Evolutionary conservation across 92 coral and sea anemone species (phyloP).

Genomic region (Heliopora coerulea): DNA sequence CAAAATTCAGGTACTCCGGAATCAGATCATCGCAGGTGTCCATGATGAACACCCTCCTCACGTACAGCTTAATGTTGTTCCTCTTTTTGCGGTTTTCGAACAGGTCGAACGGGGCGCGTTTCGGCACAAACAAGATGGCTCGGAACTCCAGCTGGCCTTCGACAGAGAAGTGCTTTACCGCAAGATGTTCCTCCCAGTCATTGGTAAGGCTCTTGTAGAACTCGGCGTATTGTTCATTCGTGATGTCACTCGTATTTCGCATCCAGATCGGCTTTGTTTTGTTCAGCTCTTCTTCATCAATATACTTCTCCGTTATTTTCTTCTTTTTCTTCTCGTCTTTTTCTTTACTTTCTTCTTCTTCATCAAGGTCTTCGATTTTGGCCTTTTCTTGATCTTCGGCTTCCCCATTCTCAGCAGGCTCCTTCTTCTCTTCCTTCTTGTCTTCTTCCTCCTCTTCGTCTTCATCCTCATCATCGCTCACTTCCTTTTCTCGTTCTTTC

Average conservation of each 20-base stretch:
- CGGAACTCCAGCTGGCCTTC: slow-evolving; percentile 98
- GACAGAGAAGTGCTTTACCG: slow-evolving; percentile 98
- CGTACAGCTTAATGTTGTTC: slow-evolving; percentile 98
- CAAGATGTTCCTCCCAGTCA: slow-evolving; percentile 99
- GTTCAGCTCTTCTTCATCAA: slow-evolving; percentile 89
- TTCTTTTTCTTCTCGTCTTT: slow-evolving; percentile 85
- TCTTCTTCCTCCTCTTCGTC: slow-evolving; percentile 45
- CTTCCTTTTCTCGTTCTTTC: slow-evolving; percentile 97
- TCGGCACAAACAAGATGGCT: slow-evolving; percentile 85
- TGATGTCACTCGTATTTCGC: slow-evolving; percentile 95
- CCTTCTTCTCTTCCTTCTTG: slow-evolving; percentile 64
- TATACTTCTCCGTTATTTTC: slow-evolving; percentile 89
- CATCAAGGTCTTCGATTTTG: slow-evolving; percentile 9
- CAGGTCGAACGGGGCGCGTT: slow-evolving; percentile 97
- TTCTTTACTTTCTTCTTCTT: slow-evolving; percentile 23
- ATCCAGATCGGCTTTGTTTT: slow-evolving; percentile 99
- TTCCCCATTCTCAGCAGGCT: slow-evolving; percentile 80
- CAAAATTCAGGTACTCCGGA: slow-evolving; percentile 94
- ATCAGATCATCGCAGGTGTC: slow-evolving; percentile 97
- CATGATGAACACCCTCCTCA: slow-evolving; percentile 98
- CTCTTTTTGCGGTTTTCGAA: slow-evolving; percentile 98
- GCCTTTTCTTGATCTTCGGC: slow-evolving; percentile 73
- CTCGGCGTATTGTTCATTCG: slow-evolving; percentile 87
- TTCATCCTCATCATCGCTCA: slow-evolving; percentile 78
- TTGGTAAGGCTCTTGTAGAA: slow-evolving; percentile 99